Percentiles rank a stretch among this genome's conserved stretches.
These are phyloP conservation scores for Serrognathus titanus DNA, from an alignment of 2,888 invertebrate genomes.

Conservation along the genomic window DNA sequence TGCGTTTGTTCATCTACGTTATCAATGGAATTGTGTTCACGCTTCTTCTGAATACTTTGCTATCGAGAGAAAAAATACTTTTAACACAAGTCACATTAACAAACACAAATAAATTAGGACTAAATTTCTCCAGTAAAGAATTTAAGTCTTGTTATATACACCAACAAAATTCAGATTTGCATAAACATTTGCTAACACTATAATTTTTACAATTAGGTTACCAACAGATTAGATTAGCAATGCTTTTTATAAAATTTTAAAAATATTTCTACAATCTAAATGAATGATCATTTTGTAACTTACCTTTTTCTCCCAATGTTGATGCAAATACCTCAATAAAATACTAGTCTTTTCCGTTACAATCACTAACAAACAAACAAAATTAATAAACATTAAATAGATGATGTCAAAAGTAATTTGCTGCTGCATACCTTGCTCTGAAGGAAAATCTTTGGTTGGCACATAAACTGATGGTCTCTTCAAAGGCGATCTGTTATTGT, in stretches of 20 bases:
- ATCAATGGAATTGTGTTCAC: constrained; percentile 39
- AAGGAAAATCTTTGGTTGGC: constrained; percentile 88
- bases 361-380: constrained; percentile 62
- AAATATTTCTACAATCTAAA: too few species aligned
- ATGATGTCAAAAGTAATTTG: constrained; percentile 4
- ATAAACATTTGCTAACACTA: too few species aligned
- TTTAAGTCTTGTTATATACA: too few species aligned
- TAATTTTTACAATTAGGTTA: too few species aligned
- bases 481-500: constrained; percentile 74
- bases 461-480: constrained; percentile 89
- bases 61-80: too few species aligned
- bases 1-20: constrained; percentile 36
- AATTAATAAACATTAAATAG: neutral
- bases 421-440: constrained; percentile 76
- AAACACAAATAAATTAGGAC: too few species aligned
- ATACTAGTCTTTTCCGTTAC: constrained; percentile 96
- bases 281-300: constrained; percentile 11
- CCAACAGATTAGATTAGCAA: too few species aligned
- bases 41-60: constrained; percentile 41
- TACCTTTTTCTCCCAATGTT: constrained; percentile 94
- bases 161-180: too few species aligned
- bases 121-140: too few species aligned
- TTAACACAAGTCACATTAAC: too few species aligned
- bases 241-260: too few species aligned
- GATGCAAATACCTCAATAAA: constrained; percentile 86